Evolutionary conservation across 2,888 invertebrate genomes (phyloP), one percentile per base, ranked within the genome.

Genomic region (Pachydiplax longipennis): DNA sequence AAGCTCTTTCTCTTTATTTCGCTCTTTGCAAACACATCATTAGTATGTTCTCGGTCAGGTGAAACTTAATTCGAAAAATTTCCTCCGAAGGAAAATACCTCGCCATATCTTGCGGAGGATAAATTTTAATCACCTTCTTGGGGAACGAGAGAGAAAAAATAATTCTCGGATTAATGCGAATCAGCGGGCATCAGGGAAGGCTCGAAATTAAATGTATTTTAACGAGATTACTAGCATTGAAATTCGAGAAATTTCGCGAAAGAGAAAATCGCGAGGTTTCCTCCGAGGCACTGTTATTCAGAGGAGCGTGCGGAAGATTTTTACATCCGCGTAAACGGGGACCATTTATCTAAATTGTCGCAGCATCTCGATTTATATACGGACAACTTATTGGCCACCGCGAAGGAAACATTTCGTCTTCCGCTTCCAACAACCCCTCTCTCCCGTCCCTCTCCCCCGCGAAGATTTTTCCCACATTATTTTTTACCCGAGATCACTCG

Each of bases 11-110:
- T 37, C 87, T 58, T 87, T 87, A 61, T 61, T 87, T 65, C 37
- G 10, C 87, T 87, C 87, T 61, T 37, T 18, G 87, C 87, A 87
- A 87, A 87, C 87, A 87, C 87, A 87, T 87, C 87, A 87, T 87
- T 87, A 87, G 87, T 87, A 87, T 65, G 61, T 87, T 87, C 87
- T 61, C 87, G 61, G 65, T 37, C 61, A 37, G 37, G 87, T 37
- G 61, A 61, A 61, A 87, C 61, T 61, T 87, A 87, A 37, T 65
- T 87, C 22, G 58, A 61, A 53, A 83, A 83, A 83, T 73, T 31
- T 73, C 25, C 73, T 25, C 8, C 13, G 58, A 83, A 87, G 37
- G 83, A 31, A 61, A 61, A 61, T 35, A 35, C 58, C 53, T 15
- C 87, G 61, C 73, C 31, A 73, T 73, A 73, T 25, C 73, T 73